phyloP scores from a whole-genome alignment of 2,113 vertebrate genomes.

The Alethe diademata region DNA sequence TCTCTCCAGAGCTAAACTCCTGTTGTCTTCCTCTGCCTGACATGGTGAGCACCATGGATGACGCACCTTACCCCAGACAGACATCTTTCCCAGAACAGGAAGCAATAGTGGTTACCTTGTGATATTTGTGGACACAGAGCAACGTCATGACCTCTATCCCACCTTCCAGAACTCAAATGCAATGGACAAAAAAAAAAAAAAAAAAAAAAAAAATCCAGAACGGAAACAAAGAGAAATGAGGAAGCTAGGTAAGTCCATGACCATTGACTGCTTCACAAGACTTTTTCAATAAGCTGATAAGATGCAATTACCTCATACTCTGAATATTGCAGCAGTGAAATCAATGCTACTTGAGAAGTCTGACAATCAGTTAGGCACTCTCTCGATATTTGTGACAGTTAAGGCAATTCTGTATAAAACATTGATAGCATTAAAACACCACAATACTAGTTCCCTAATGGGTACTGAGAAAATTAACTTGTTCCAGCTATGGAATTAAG shows the following conservation, averaged over 20 bases:
- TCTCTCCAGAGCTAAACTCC: background rate
- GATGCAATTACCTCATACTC: constrained; percentile 75
- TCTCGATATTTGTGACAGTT: constrained; percentile 66
- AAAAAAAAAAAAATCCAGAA: background rate
- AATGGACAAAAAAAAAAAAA: background rate
- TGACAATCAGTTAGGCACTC: constrained; percentile 68
- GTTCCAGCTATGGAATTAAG: constrained; percentile 4
- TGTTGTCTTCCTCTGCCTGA: background rate
- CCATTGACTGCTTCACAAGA: constrained; percentile 57
- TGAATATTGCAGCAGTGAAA: constrained; percentile 63
- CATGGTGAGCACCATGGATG: background rate
- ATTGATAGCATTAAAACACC: constrained; percentile 62
- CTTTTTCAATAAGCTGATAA: constrained; percentile 65
- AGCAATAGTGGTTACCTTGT: background rate
- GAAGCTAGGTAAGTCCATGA: background rate
- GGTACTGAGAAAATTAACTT: constrained; percentile 25
- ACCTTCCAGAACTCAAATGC: background rate
- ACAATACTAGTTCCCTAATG: constrained; percentile 24
- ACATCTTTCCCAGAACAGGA: background rate
- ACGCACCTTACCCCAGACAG: background rate
- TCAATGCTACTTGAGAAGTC: constrained; percentile 71
- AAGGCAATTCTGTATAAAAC: constrained; percentile 58
- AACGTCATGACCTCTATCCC: background rate
- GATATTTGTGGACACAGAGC: background rate
- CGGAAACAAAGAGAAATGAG: background rate